Conservation (phyloP, 2,888 invertebrate genomes). For the Calliscelio sp. region DNA sequence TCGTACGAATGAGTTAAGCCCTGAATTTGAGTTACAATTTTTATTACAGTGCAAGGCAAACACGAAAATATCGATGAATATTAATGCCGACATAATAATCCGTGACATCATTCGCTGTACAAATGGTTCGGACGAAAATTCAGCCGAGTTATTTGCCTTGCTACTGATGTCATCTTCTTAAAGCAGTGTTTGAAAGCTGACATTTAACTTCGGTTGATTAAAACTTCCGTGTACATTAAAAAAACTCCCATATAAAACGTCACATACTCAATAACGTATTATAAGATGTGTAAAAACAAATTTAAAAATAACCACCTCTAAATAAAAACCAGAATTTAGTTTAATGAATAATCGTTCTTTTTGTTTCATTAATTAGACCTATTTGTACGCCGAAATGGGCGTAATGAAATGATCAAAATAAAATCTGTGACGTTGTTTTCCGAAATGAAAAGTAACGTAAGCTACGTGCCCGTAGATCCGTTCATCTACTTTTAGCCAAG, state of each 20-base stretch:
- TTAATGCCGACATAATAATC: slow-evolving; percentile 4
- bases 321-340: no score
- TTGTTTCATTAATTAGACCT: no score
- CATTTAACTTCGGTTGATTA: slow-evolving; percentile 1
- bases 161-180: slow-evolving; percentile 36
- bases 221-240: neutral
- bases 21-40: slow-evolving; percentile 1
- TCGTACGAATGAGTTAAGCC: neutral
- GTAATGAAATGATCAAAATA: slow-evolving; percentile 21
- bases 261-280: no score
- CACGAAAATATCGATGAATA: slow-evolving; percentile 35
- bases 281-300: no score
- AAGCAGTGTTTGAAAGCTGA: slow-evolving; percentile 26
- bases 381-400: neutral
- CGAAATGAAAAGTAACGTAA: slow-evolving; percentile 67
- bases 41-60: slow-evolving; percentile 18
- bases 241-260: no score
- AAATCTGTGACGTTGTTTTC: slow-evolving; percentile 20
- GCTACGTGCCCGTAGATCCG: slow-evolving; percentile 58
- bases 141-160: neutral
- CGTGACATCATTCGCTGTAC: slow-evolving; percentile 28
- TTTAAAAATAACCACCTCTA: no score
- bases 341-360: no score
- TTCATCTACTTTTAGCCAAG: slow-evolving; percentile 85
- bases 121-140: slow-evolving; percentile 10